Conservation (phyloP, 2,888 invertebrate species). For the Chelonus formosanus region DNA sequence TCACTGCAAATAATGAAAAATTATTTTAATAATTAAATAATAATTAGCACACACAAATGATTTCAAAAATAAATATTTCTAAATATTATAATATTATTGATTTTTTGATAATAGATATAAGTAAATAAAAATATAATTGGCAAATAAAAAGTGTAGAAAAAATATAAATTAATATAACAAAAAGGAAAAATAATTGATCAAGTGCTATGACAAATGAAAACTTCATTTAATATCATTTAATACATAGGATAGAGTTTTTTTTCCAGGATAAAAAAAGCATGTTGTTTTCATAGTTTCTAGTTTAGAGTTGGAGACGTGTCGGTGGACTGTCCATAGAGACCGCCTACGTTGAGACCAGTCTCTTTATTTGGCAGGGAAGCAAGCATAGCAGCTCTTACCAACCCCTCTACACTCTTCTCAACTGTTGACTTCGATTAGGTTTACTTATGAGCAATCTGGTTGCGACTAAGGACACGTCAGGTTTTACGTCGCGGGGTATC, state of each 20-base stretch:
- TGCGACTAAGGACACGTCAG: constrained; percentile 52
- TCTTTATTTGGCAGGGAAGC: constrained; percentile 56
- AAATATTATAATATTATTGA: no score
- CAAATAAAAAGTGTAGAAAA: no score
- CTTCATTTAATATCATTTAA: constrained; percentile 21
- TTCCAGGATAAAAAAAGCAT: constrained; percentile 6
- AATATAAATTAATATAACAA: background rate
- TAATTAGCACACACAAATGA: no score
- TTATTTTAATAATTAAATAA: no score
- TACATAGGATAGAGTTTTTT: constrained; percentile 6
- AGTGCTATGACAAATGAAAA: constrained; percentile 25
- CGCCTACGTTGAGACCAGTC: constrained; percentile 58
- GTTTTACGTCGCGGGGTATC: constrained; percentile 40
- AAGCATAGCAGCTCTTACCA: constrained; percentile 6
- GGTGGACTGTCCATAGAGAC: constrained; percentile 41
- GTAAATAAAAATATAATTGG: no score
- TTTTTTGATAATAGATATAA: no score
- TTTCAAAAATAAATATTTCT: no score
- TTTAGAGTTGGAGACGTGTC: constrained; percentile 25
- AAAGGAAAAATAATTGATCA: constrained; percentile 21
- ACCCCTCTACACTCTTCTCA: constrained; percentile 15
- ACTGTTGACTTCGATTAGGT: constrained; percentile 53
- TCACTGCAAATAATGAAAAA: no score
- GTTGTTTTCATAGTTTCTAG: constrained; percentile 29
- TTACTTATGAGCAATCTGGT: constrained; percentile 55